Evolutionary conservation across 2,113 vertebrate genomes (phyloP), one percentile per base, ranked within the genome.

Genomic region (Butorides virescens): DNA sequence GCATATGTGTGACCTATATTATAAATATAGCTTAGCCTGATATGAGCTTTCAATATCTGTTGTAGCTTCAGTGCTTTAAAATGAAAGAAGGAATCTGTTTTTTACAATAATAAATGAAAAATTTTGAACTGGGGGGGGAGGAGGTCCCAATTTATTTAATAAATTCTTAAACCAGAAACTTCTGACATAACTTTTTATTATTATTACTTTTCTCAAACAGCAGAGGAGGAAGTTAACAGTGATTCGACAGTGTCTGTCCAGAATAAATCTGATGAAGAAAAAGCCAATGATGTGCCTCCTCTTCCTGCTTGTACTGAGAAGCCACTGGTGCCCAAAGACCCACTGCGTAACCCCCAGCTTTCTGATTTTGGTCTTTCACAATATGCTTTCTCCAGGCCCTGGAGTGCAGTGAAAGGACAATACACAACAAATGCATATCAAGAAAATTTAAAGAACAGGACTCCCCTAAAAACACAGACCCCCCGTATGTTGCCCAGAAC

Each of bases 351-450:
- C 49, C 99, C 99, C 1, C 98, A 98, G 59, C 98, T 99, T 63
- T 98, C 98, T 4, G 99, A 99, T 88, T 99, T 99, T 30, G 99
- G 99, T 8, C 98, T 99, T 59, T 99, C 99, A 9, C 98, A 98
- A 7, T 97, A 99, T 34, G 96, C 98, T 15, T 92, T 99, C 67
- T 94, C 98, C 87, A 97, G 92, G 73, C 84, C 94, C 8, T 88
- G 98, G 85, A 92, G 90, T 17, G 73, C 26, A 12, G n/a, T 10
- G 5, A 62, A 15, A 52, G 50, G 22, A 2, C 96, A 74, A 23
- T 39, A 5, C 1, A 1, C 49, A 7, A 7, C n/a, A 11, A 71
- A 55, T 2, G 15, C 36, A 1, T 14, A 2, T 11, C 34, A 95
- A 47, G 89, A 88, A 52, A 91, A 94, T 37, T 59, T 91, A 61